Evolutionary conservation across 2,113 vertebrate genomes (phyloP), one percentile per base, ranked within the genome.

Genomic region (Etheostoma cragini): DNA sequence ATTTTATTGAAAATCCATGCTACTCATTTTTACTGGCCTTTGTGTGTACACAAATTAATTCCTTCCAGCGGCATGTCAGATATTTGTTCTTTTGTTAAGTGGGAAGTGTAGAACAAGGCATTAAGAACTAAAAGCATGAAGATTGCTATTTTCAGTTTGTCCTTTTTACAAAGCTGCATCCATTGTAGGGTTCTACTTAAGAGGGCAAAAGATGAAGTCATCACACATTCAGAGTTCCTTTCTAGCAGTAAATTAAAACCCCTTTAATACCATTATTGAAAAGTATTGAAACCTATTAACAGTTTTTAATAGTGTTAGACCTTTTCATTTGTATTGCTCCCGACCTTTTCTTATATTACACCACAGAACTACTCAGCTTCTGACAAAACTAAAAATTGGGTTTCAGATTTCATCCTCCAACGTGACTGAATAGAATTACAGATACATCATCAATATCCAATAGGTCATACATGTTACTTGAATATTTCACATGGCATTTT

Each of bases 401-500:
- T 21, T 57, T 67, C 21, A 52, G 11, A 65, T 72, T 57, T 74
- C 33, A 76, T 65, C 75, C n/a, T 52, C 56, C 42, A 58, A 47
- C 68, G 30, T 68, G 67, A 21, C 58, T 89, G 85, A 90, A 86
- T 90, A 75, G 88, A 75, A 65, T 66, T 19, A 56, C 70, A 72
- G 72, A 86, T 77, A 80, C 56, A 54, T 78, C 24, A 63, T 79
- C 71, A 74, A 35, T 67, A 78, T 78, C 73, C 74, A 86, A 73
- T 64, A 30, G 63, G 63, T 52, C 52, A 77, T 82, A 65, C 72
- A 68, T 89, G 81, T 65, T 74, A 78, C 71, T 81, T 83, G 80
- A 88, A 81, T 85, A 81, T 71, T 88, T 88, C 87, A 86, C 89
- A 90, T 90, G 88, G 58, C 65, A 65, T 88, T 87, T 87, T 88